Percentiles rank a stretch among this genome's conserved stretches.
phyloP scores from a whole-genome alignment of 2,888 invertebrate genomes.

The Macrophya annulata region DNA sequence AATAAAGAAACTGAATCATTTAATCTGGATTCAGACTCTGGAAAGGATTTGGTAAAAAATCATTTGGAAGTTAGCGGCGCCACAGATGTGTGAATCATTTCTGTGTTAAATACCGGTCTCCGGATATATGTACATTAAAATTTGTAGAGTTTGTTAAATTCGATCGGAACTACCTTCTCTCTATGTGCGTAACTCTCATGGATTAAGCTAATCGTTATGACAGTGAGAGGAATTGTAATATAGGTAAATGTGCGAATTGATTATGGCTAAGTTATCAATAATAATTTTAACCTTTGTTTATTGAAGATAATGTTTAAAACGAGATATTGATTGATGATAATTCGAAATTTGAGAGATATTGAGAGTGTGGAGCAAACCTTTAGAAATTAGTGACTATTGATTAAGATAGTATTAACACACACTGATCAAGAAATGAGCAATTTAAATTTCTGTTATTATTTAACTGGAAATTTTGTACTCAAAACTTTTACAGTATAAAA shows the following conservation, averaged over 20 bases:
- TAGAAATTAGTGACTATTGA: neutral
- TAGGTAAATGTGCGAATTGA: neutral
- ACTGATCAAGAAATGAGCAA: neutral
- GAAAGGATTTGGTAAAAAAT: neutral
- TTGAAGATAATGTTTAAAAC: neutral
- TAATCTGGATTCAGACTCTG: neutral
- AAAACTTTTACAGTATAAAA: neutral
- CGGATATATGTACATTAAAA: neutral
- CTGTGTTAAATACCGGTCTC: neutral
- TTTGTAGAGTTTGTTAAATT: neutral
- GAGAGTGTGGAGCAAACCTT: neutral
- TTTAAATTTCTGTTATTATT: neutral
- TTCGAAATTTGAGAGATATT: neutral
- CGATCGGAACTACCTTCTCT: neutral
- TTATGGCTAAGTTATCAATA: neutral
- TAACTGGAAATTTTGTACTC: neutral
- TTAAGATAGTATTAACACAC: neutral
- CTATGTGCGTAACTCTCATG: neutral
- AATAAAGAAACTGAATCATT: neutral
- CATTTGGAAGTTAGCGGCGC: neutral
- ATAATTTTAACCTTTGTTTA: neutral
- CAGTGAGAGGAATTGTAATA: neutral
- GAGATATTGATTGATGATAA: neutral
- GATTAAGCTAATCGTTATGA: neutral
- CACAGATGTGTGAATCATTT: neutral